These are phyloP conservation scores for Habrosyne pyritoides DNA, from an alignment of 2,888 invertebrate species.

Conservation along the genomic window DNA sequence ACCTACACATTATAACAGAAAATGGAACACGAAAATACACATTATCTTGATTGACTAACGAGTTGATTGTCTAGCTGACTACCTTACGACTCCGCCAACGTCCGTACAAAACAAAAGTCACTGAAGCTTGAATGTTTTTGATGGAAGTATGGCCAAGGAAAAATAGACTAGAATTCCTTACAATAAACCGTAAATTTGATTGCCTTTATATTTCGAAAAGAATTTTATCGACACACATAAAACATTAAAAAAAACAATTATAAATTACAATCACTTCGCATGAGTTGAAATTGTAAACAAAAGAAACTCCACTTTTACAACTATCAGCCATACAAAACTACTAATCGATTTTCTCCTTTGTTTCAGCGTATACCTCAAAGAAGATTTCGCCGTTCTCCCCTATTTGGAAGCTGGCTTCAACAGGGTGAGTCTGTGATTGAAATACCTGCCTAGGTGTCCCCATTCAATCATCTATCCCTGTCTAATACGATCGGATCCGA, in stretches of 20 bases:
- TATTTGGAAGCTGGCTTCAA: constrained; percentile 93
- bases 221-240: neutral
- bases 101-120: neutral
- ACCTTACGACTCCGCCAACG: neutral
- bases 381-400: constrained; percentile 90
- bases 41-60: neutral
- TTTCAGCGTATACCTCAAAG: constrained; percentile 92
- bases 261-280: no score
- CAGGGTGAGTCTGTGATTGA: constrained; percentile 86
- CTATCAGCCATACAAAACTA: no score
- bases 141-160: neutral
- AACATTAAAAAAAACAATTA: no score
- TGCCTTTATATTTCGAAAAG: no score
- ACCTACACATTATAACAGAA: neutral
- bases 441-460: constrained; percentile 7
- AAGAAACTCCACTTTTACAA: neutral
- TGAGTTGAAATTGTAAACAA: no score
- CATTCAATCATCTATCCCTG: constrained; percentile 4
- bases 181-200: neutral
- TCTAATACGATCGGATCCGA: constrained; percentile 5
- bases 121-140: neutral
- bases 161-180: no score
- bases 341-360: constrained; percentile 35
- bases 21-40: constrained; percentile 12
- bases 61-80: neutral